These are phyloP conservation scores for Bembecia ichneumoniformis DNA, from an alignment of 2,888 invertebrate genomes.

Conservation along the genomic window DNA sequence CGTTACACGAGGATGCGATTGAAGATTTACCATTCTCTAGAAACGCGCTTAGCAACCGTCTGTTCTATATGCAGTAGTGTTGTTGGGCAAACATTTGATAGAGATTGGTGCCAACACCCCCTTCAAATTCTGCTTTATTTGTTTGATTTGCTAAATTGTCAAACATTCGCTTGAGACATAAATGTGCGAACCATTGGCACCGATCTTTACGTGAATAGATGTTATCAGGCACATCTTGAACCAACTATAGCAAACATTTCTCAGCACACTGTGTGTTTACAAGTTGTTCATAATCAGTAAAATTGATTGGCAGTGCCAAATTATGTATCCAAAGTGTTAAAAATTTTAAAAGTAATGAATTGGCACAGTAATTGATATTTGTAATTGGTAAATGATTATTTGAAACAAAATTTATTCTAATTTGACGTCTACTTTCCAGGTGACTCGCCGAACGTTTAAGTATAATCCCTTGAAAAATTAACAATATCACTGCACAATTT, in stretches of 20 bases:
- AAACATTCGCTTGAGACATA: not conserved
- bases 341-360: not conserved
- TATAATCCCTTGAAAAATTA: conserved; percentile 58
- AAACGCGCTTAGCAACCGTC: conserved; percentile 2
- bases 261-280: conserved; percentile 31
- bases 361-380: conserved; percentile 18
- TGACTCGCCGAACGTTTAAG: conserved; percentile 68
- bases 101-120: not conserved
- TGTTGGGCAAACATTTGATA: not conserved
- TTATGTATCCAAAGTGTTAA: conserved; percentile 43
- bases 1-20: no score
- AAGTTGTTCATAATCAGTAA: conserved; percentile 29
- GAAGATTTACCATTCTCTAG: conserved; percentile 2
- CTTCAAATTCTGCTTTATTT: not conserved
- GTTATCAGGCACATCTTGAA: conserved; percentile 44
- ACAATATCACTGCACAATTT: conserved; percentile 59
- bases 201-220: conserved; percentile 34
- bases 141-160: not conserved
- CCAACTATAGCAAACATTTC: conserved; percentile 25
- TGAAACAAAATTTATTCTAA: conserved; percentile 69
- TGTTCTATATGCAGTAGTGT: not conserved
- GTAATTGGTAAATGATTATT: conserved; percentile 55
- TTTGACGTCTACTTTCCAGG: conserved; percentile 71
- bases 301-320: conserved; percentile 54
- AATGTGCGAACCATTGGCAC: conserved; percentile 14